These are phyloP conservation scores for Hyperoplus immaculatus DNA, from an alignment of 2,797 vertebrate genomes.

Conservation along the genomic window DNA sequence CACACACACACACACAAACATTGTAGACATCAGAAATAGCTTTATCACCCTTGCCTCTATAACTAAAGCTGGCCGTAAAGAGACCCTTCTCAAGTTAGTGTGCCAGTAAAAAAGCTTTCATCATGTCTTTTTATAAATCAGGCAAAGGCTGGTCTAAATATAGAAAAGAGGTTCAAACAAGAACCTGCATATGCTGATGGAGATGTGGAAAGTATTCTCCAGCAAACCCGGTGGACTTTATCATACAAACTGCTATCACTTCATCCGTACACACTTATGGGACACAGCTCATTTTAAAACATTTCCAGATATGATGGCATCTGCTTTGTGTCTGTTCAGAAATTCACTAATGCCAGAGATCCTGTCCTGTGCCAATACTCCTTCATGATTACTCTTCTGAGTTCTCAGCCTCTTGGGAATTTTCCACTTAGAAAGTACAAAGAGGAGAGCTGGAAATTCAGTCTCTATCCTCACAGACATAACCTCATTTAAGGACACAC, in stretches of 20 bases:
- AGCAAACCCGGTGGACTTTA: not conserved
- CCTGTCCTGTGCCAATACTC: not conserved
- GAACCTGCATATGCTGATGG: not conserved
- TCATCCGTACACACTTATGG: not conserved
- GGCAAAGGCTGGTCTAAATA: conserved; percentile 13
- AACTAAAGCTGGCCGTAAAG: conserved; percentile 23
- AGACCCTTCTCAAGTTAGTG: conserved; percentile 10
- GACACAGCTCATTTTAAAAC: not conserved
- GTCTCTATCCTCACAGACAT: not conserved
- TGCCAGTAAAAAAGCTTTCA: conserved; percentile 11
- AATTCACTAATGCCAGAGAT: not conserved
- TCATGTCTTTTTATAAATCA: conserved; percentile 24
- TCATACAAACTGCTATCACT: not conserved
- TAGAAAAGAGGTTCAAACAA: conserved; percentile 2
- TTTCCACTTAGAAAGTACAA: not conserved
- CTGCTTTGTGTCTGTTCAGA: not conserved
- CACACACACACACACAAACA: not conserved
- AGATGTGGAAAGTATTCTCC: not conserved
- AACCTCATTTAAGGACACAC: not conserved
- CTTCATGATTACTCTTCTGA: not conserved
- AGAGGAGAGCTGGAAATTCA: not conserved
- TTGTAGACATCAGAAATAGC: not conserved
- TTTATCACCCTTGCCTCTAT: conserved; percentile 36
- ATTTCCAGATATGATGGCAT: not conserved
- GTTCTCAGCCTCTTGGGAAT: not conserved